A percentile compares a stretch with the other conserved stretches of the same genome.
phyloP scores from a whole-genome alignment of 1,140 invertebrate species.

The Drosophila nigromelanica region DNA sequence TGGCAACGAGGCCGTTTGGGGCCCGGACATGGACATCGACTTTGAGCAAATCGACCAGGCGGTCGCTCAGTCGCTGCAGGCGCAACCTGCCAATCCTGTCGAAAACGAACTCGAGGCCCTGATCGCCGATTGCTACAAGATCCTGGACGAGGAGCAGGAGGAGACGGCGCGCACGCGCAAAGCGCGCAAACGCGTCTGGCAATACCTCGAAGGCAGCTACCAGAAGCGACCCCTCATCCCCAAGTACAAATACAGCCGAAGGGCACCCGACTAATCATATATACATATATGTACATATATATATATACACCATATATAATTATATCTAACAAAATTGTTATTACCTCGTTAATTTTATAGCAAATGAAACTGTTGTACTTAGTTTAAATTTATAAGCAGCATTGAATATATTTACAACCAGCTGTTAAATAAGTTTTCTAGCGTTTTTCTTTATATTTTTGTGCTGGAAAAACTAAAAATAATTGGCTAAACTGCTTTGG shows the following conservation, averaged over 20 bases:
- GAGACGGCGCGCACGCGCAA: conserved; percentile 12
- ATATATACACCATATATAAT: background rate
- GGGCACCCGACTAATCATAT: background rate
- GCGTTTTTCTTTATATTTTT: too few species aligned
- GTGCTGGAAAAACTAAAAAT: too few species aligned
- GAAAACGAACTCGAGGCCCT: conserved; percentile 19
- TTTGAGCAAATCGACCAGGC: conserved; percentile 35
- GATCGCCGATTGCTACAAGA: conserved; percentile 36
- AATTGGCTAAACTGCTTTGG: too few species aligned
- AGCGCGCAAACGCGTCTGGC: conserved; percentile 41
- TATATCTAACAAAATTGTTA: background rate
- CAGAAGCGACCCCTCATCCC: conserved; percentile 33
- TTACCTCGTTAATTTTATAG: background rate
- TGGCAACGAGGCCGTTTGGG: conserved; percentile 11
- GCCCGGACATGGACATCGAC: conserved; percentile 38
- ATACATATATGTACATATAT: conserved; percentile 2
- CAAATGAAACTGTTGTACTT: background rate
- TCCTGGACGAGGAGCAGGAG: conserved; percentile 37
- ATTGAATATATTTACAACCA: background rate
- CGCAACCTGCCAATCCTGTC: background rate
- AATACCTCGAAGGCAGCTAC: conserved; percentile 40
- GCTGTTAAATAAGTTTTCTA: background rate
- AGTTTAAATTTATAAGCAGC: background rate
- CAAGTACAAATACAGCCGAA: conserved; percentile 36
- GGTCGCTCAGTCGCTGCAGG: conserved; percentile 4